phyloP scores from a whole-genome alignment of 30 jellyfish, hydroid and myxozoan species.

The Hydractinia symbiolongicarpus region DNA sequence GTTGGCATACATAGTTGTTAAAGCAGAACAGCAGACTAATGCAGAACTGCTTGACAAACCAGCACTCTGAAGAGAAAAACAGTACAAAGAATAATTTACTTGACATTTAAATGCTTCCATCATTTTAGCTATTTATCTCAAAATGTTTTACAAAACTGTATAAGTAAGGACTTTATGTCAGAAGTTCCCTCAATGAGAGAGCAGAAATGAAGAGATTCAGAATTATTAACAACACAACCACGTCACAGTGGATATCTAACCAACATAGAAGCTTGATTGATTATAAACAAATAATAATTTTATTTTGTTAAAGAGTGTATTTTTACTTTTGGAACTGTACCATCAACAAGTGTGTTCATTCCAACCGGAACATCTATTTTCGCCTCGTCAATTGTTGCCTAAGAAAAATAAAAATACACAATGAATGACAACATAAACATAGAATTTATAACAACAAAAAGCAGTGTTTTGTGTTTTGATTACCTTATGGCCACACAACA shows the following conservation, averaged over 20 bases:
- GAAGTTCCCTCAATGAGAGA: too few species aligned
- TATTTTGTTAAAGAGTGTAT: neutral
- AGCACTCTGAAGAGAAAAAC: constrained; percentile 63
- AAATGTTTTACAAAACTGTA: neutral
- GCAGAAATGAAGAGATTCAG: too few species aligned
- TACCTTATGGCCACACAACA: constrained; percentile 88
- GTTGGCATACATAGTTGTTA: constrained; percentile 72
- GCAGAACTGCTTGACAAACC: constrained; percentile 97
- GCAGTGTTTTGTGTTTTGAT: neutral
- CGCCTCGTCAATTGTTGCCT: constrained; percentile 59
- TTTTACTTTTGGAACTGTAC: constrained; percentile 76
- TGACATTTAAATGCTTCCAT: too few species aligned
- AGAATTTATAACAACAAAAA: constrained; percentile 16
- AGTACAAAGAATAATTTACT: neutral
- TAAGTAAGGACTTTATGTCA: too few species aligned
- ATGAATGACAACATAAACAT: constrained; percentile 12
- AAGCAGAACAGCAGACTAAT: constrained; percentile 83
- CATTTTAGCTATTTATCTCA: neutral
- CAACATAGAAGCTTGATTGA: too few species aligned
- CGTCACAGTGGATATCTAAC: too few species aligned
- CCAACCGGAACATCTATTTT: constrained; percentile 56
- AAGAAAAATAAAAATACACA: neutral
- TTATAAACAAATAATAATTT: too few species aligned
- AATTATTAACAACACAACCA: too few species aligned
- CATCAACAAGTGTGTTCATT: constrained; percentile 79